These are phyloP conservation scores for Sciurus vulgaris DNA, from an alignment of 2,797 vertebrate species.

Conservation along the genomic window DNA sequence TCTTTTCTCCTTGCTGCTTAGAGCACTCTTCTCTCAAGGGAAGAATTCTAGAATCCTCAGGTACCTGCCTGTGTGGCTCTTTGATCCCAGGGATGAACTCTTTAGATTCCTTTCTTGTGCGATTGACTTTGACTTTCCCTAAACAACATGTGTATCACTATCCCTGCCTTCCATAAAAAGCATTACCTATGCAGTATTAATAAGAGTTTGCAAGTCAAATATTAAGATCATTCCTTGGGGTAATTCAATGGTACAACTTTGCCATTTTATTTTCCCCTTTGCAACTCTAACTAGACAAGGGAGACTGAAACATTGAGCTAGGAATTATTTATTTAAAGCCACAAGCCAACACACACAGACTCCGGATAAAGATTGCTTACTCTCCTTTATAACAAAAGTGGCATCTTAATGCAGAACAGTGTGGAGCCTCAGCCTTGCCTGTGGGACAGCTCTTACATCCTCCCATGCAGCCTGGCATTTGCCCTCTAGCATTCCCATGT, in stretches of 20 bases:
- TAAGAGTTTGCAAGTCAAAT: constrained; percentile 84
- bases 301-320: constrained; percentile 70
- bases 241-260: constrained; percentile 76
- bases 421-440: constrained; percentile 51
- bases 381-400: constrained; percentile 71
- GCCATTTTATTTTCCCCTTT: constrained; percentile 82
- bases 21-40: constrained; percentile 73
- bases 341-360: constrained; percentile 62
- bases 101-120: constrained; percentile 46
- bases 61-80: constrained; percentile 55
- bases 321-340: constrained; percentile 84
- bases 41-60: constrained; percentile 75
- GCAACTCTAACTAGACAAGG: constrained; percentile 81
- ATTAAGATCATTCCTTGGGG: constrained; percentile 82
- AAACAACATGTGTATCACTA: constrained; percentile 47
- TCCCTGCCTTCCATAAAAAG: constrained; percentile 65
- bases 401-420: constrained; percentile 73
- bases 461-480: constrained; percentile 70
- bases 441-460: constrained; percentile 63
- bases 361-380: constrained; percentile 70
- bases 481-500: constrained; percentile 72
- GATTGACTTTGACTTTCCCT: constrained; percentile 61
- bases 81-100: constrained; percentile 56
- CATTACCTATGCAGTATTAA: constrained; percentile 83
- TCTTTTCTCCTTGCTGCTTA: constrained; percentile 70